Conservation (phyloP, 2,797 vertebrate genomes). For the Phalanger gymnotis region DNA sequence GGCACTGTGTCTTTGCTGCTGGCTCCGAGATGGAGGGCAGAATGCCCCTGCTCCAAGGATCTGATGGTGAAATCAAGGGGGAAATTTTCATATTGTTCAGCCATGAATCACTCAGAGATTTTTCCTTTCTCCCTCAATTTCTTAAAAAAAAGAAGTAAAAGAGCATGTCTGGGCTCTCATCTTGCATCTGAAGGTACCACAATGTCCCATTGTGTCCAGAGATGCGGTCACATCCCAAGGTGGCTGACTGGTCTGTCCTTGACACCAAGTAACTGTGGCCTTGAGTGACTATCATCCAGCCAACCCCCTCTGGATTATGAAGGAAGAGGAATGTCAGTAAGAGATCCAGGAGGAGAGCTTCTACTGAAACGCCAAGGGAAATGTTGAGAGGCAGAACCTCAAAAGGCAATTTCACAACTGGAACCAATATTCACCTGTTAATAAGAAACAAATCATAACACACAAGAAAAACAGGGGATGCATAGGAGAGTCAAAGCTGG, state of each 20-base stretch:
- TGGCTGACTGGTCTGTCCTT: not conserved
- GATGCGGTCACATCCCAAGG: constrained; percentile 23
- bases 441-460: not conserved
- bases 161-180: not conserved
- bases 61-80: not conserved
- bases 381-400: not conserved
- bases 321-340: not conserved
- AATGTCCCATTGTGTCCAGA: accelerated
- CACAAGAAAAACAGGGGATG: not conserved
- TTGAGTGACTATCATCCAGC: constrained; percentile 46
- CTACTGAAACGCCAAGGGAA: not conserved
- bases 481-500: not conserved
- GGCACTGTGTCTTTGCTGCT: not conserved
- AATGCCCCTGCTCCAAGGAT: not conserved
- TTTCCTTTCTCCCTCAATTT: not conserved
- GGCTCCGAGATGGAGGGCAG: not conserved
- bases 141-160: not conserved
- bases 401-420: not conserved
- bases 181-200: constrained; percentile 41
- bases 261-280: constrained; percentile 11
- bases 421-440: not conserved
- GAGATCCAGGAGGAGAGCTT: not conserved
- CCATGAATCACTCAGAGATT: not conserved
- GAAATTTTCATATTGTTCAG: not conserved
- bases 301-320: constrained; percentile 26